Conservation (phyloP, 2,113 vertebrate genomes). For the Vidua chalybeata region DNA sequence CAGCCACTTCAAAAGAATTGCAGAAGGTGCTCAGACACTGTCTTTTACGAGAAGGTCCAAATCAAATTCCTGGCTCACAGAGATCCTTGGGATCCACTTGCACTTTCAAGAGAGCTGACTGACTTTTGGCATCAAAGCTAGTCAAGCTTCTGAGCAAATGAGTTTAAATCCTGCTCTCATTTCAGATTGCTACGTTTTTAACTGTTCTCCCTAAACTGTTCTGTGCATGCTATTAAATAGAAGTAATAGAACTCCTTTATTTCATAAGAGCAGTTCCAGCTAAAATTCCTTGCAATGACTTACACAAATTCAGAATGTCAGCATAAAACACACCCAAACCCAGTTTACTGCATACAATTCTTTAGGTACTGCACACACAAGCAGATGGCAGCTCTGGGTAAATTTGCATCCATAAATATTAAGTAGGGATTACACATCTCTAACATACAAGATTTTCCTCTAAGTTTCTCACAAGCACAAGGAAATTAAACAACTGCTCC, state of each 20-base stretch:
- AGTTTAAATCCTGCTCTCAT: neutral
- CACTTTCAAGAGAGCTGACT: neutral
- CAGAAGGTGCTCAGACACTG: neutral
- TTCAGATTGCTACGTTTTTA: neutral
- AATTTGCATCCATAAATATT: neutral
- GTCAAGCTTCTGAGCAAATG: neutral
- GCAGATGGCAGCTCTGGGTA: neutral
- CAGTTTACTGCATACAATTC: neutral
- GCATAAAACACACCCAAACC: neutral
- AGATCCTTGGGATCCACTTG: neutral
- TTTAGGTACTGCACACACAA: neutral
- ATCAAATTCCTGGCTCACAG: neutral
- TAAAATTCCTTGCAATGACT: neutral
- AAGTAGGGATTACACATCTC: neutral
- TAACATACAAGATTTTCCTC: neutral
- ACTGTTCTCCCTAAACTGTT: neutral
- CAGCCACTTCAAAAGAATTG: neutral
- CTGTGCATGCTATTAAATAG: neutral
- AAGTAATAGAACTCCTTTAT: neutral
- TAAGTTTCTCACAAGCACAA: neutral
- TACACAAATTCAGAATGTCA: neutral
- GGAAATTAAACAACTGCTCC: neutral
- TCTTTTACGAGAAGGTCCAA: neutral
- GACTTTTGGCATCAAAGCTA: neutral
- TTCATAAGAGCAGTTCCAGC: neutral